Conservation (phyloP, 2,113 vertebrate species). For the Columba livia region DNA sequence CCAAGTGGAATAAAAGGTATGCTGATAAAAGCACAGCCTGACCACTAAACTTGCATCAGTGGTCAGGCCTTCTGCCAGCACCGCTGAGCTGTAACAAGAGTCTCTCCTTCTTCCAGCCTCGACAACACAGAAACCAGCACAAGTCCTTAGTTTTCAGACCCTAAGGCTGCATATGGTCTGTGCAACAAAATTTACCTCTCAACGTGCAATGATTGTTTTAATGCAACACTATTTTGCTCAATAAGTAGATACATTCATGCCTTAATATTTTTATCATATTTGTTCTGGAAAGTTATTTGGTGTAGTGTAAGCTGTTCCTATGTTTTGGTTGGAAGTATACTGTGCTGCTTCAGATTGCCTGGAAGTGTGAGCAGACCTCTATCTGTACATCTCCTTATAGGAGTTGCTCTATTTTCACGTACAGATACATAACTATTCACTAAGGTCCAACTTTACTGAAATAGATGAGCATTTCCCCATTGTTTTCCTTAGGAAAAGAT, state of each 20-base stretch:
- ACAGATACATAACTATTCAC: background rate
- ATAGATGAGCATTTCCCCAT: conserved; percentile 13
- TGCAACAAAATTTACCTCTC: background rate
- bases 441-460: background rate
- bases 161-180: background rate
- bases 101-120: background rate
- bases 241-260: background rate
- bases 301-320: background rate
- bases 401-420: background rate
- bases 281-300: background rate
- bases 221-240: background rate
- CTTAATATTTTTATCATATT: background rate
- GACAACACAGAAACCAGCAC: background rate
- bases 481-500: background rate
- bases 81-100: background rate
- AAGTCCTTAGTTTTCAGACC: background rate
- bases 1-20: conserved; percentile 6
- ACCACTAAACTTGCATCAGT: background rate
- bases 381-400: background rate
- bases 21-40: conserved; percentile 34
- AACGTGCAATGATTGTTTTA: background rate
- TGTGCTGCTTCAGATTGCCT: background rate
- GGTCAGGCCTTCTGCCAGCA: background rate
- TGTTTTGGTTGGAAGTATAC: background rate
- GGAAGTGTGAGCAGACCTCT: background rate